Evolutionary conservation across 2,888 invertebrate genomes (phyloP).

Genomic region (Ophion slaviceki): DNA sequence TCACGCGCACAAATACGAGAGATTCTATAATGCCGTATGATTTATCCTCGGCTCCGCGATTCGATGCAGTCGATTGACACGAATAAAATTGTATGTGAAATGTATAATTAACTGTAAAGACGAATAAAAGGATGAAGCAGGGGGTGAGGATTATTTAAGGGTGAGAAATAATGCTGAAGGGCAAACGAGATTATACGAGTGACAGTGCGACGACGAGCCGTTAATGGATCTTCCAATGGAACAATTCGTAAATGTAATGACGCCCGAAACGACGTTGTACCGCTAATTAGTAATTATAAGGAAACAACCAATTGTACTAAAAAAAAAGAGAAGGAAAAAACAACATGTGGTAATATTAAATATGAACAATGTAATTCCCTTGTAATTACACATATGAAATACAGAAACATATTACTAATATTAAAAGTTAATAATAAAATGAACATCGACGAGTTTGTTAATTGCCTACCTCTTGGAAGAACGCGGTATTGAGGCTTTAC

Average conservation of each 20-base stretch:
- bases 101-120: slow-evolving; percentile 57
- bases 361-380: slow-evolving; percentile 75
- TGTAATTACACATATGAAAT: slow-evolving; percentile 78
- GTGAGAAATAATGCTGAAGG: slow-evolving; percentile 26
- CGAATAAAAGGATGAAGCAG: slow-evolving; percentile 24
- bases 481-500: no score
- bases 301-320: slow-evolving; percentile 68
- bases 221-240: slow-evolving; percentile 66
- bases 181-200: slow-evolving; percentile 38
- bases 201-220: slow-evolving; percentile 61
- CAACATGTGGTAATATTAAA: slow-evolving; percentile 68
- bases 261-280: slow-evolving; percentile 63
- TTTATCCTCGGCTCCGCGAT: slow-evolving; percentile 58
- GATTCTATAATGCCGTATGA: slow-evolving; percentile 14
- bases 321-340: slow-evolving; percentile 50
- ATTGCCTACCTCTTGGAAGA: neutral
- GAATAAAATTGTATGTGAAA: slow-evolving; percentile 57
- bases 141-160: slow-evolving; percentile 18
- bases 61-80: slow-evolving; percentile 54
- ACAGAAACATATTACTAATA: slow-evolving; percentile 78
- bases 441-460: slow-evolving; percentile 40
- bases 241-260: slow-evolving; percentile 66
- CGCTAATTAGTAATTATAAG: slow-evolving; percentile 68
- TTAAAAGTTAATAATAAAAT: slow-evolving; percentile 72
- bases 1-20: slow-evolving; percentile 11